phyloP scores from a whole-genome alignment of 2,888 invertebrate genomes.

The Byasa hedistus region DNA sequence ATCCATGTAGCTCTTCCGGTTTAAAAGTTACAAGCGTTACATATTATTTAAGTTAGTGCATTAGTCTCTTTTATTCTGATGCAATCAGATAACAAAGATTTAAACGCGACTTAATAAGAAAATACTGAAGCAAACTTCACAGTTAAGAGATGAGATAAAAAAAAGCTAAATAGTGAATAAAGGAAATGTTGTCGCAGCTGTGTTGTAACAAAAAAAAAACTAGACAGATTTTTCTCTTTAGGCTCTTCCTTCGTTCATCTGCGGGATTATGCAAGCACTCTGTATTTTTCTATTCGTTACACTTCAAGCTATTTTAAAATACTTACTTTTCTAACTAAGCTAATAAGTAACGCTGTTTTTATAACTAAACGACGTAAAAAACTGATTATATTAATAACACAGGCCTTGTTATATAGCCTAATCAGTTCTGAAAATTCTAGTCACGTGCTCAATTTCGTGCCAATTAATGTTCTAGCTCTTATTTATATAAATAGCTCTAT shows the following conservation, averaged over 20 bases:
- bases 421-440: neutral
- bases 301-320: slow-evolving; percentile 15
- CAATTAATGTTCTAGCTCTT: neutral
- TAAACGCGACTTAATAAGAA: neutral
- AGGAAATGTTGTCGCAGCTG: slow-evolving; percentile 19
- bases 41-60: too few relatives aligned
- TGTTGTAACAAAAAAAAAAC: slow-evolving; percentile 15
- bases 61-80: too few relatives aligned
- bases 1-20: too few relatives aligned
- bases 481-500: neutral
- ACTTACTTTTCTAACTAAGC: too few relatives aligned
- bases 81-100: too few relatives aligned
- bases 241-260: slow-evolving; percentile 16
- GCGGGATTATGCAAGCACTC: slow-evolving; percentile 5
- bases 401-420: neutral
- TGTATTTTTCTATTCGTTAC: slow-evolving; percentile 7
- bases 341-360: too few relatives aligned
- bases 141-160: slow-evolving; percentile 12
- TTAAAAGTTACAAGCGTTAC: too few relatives aligned
- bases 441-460: neutral
- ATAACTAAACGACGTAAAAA: neutral
- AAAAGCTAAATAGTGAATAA: slow-evolving; percentile 17
- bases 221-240: slow-evolving; percentile 15
- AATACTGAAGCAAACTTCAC: slow-evolving; percentile 3
- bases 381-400: neutral